Conservation (phyloP, 2,113 vertebrate species). For the Pituophis catenifer region DNA sequence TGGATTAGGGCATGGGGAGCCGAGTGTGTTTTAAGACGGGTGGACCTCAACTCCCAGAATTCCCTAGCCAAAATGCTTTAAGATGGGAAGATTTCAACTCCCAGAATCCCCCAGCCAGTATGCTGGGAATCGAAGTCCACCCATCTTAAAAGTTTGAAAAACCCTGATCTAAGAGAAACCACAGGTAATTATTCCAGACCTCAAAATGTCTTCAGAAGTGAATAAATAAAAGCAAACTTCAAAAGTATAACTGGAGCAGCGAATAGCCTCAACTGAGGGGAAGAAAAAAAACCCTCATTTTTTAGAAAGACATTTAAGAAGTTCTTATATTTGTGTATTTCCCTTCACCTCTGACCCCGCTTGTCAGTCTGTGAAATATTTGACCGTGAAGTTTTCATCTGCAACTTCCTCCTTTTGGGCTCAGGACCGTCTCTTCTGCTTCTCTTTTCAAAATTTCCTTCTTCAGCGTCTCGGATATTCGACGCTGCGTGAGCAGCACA, state of each 20-base stretch:
- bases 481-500: too few relatives aligned
- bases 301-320: neutral
- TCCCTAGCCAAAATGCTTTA: too few relatives aligned
- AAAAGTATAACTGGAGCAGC: neutral
- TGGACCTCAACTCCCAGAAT: too few relatives aligned
- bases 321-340: neutral
- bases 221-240: neutral
- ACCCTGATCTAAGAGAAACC: too few relatives aligned
- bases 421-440: neutral
- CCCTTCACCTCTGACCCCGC: neutral
- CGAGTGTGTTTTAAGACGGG: too few relatives aligned
- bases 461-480: neutral
- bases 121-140: neutral
- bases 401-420: neutral
- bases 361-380: too few relatives aligned
- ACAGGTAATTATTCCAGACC: too few relatives aligned
- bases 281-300: neutral
- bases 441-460: neutral
- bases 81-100: too few relatives aligned
- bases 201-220: neutral
- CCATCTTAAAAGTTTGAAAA: neutral
- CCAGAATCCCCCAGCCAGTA: too few relatives aligned
- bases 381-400: neutral
- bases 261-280: neutral
- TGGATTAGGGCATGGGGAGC: too few relatives aligned